Conservation (phyloP, 2,113 vertebrate genomes). For the Nesospiza acunhae region DNA sequence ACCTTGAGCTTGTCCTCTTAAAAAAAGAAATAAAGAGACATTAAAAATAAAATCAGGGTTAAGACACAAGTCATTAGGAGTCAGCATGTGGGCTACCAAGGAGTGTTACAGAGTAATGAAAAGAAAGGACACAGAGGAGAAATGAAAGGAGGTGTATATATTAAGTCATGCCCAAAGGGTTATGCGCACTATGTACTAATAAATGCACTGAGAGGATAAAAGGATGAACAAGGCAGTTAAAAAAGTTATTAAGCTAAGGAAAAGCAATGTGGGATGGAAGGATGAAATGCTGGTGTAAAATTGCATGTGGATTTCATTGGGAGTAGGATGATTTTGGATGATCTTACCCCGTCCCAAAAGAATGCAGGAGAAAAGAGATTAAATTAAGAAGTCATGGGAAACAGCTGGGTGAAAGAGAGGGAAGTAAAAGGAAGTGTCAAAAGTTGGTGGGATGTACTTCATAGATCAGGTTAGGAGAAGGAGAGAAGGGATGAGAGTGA, state of each 20-base stretch:
- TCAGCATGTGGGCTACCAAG: neutral
- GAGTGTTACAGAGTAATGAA: conserved; percentile 40
- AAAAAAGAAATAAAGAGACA: neutral
- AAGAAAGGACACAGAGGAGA: conserved; percentile 62
- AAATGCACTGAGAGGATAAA: conserved; percentile 20
- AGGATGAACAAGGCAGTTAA: conserved; percentile 21
- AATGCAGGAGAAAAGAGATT: neutral
- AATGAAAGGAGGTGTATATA: conserved; percentile 42
- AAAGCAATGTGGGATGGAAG: neutral
- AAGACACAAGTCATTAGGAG: conserved; percentile 29
- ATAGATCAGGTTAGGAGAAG: neutral
- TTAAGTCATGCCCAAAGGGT: conserved; percentile 54
- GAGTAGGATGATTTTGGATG: neutral
- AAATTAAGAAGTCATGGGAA: neutral
- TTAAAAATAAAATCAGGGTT: conserved; percentile 49
- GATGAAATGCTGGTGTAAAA: neutral
- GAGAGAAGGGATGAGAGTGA: neutral
- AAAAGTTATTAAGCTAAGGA: conserved; percentile 26
- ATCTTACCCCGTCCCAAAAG: neutral
- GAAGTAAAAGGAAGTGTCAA: neutral
- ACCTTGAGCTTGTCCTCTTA: neutral
- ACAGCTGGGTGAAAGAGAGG: neutral
- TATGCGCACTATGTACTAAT: conserved; percentile 55
- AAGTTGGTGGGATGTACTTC: neutral
- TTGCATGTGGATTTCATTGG: neutral